Base-by-base conservation (phyloP, 2,888 invertebrate genomes). In the Meandrusa payeni region DNA sequence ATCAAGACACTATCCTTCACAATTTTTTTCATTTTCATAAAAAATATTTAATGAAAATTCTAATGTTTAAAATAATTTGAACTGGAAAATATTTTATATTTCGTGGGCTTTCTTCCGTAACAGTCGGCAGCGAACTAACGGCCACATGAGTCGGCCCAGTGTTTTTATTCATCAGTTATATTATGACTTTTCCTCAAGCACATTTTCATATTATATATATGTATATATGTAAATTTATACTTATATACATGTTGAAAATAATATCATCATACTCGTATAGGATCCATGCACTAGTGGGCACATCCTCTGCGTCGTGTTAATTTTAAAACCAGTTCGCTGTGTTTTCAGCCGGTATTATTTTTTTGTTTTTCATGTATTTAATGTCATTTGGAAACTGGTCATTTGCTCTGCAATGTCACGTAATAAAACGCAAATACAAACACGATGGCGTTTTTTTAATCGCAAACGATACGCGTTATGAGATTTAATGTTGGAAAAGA, bases 1-100 rank as follows among this genome's bases (percentile, higher is more conserved):
- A 43, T 27, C 23, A 51, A 42, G 6, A 54, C 48, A 41, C 47
- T 47, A 2, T 48, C 43, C 10, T 51, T 48, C 48, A 47, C 28
- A 39, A 54, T 44, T 41, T 48, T 47, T n/a, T 41, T 17, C 34
- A 33, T 36, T 41, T 34, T 29, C 41, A 22, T 20, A 13, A n/a
- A n/a, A n/a, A n/a, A n/a, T n/a, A n/a, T 20, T 22, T 5, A 3
- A 12, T 38, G 4, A 19, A 5, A 7, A 31, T 7, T 19, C 15
- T 17, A 15, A n/a, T n/a, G n/a, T n/a, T n/a, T n/a, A n/a, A n/a
- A n/a, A n/a, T n/a, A n/a, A n/a, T n/a, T 11, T n/a, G 7, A 24
- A 43, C 2, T 24, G 12, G 6, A 3, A 17, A 7, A 5, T 17
- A 13, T 31, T 6, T 36, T 9, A 2, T 24, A 6, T 4, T 29